Conservation (phyloP, 2,113 vertebrate genomes). For the Rana temporaria region DNA sequence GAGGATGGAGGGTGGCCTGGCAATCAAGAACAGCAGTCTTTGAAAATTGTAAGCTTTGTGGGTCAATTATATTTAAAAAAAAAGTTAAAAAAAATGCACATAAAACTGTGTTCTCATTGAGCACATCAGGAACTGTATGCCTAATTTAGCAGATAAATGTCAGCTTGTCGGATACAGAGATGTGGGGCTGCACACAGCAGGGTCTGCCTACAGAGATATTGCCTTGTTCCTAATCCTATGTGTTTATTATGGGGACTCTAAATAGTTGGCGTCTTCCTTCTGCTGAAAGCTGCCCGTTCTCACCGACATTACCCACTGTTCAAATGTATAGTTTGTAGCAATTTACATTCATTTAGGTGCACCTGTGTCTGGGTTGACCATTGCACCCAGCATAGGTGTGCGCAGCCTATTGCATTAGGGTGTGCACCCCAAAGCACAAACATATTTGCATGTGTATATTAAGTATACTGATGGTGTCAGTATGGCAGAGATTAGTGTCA, state of each 20-base stretch:
- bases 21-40: neutral
- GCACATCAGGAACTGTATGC: neutral
- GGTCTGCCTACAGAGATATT: neutral
- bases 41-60: conserved; percentile 20
- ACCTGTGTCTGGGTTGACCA: too few relatives aligned
- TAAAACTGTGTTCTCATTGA: too few relatives aligned
- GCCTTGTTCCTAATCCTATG: neutral
- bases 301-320: neutral
- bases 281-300: neutral
- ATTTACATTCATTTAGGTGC: too few relatives aligned
- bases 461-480: too few relatives aligned
- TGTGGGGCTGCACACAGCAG: neutral
- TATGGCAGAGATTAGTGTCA: too few relatives aligned
- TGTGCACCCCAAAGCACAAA: too few relatives aligned
- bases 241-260: neutral
- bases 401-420: too few relatives aligned
- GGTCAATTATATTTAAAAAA: conserved; percentile 4
- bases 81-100: neutral
- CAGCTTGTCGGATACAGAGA: neutral
- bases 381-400: too few relatives aligned
- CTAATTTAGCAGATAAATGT: conserved; percentile 25
- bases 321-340: too few relatives aligned
- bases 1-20: neutral
- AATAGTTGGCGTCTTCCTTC: conserved; percentile 8
- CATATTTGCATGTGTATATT: too few relatives aligned